Conservation (phyloP, 2,797 vertebrate genomes). For the Sebastes aleutianus region DNA sequence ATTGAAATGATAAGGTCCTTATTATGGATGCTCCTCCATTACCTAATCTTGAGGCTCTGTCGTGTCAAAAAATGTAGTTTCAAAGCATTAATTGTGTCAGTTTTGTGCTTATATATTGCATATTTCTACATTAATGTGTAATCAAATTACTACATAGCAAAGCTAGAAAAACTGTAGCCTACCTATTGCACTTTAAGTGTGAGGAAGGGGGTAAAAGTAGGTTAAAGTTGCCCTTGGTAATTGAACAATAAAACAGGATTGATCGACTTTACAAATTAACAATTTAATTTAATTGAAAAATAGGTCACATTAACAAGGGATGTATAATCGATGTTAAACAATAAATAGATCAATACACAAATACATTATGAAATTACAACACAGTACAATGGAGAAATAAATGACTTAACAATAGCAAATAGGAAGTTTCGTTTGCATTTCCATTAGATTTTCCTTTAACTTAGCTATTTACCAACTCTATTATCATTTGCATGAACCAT, state of each 20-base stretch:
- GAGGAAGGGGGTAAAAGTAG: neutral
- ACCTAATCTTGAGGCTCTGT: neutral
- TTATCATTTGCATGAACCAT: neutral
- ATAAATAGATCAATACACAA: neutral
- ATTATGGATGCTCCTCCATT: neutral
- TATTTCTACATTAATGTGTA: neutral
- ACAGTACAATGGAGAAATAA: neutral
- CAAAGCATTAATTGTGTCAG: neutral
- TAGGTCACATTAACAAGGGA: neutral
- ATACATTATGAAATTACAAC: neutral
- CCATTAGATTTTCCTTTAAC: neutral
- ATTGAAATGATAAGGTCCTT: neutral
- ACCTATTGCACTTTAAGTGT: neutral
- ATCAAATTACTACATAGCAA: neutral
- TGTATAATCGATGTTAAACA: accelerated
- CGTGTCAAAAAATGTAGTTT: neutral
- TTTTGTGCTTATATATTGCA: neutral
- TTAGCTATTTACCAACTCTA: neutral
- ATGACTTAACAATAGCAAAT: neutral
- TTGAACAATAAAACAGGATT: neutral
- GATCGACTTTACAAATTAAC: neutral
- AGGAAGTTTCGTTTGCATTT: neutral
- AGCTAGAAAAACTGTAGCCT: neutral
- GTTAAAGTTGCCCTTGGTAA: neutral
- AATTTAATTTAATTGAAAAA: neutral